Evolutionary conservation across 1,140 invertebrate genomes (phyloP).

Genomic region (Drosophila paulistorum): DNA sequence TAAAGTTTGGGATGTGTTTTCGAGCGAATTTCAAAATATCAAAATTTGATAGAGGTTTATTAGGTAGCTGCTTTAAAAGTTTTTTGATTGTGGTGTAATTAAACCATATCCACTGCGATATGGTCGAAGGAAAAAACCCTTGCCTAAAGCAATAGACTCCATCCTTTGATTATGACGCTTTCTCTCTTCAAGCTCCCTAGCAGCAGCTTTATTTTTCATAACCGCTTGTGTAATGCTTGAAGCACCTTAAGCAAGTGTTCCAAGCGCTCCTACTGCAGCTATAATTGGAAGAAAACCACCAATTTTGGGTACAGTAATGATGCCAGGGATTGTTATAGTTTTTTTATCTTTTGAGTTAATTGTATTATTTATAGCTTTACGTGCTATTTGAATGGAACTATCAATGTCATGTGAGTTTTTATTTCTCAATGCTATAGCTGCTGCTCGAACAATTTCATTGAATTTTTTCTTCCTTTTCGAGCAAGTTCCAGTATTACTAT

Average conservation of each 20-base stretch:
- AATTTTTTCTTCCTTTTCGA: background rate
- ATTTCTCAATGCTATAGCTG: background rate
- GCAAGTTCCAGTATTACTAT: background rate
- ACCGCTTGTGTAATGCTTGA: background rate
- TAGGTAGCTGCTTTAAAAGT: conserved; percentile 3
- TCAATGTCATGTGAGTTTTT: background rate
- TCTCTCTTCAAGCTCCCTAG: background rate
- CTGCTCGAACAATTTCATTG: background rate
- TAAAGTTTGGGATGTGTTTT: too few relatives aligned
- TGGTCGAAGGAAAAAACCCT: background rate
- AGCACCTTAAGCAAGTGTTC: background rate
- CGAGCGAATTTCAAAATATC: too few relatives aligned
- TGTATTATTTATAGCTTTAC: background rate
- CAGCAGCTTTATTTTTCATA: background rate
- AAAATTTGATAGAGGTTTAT: conserved; percentile 1
- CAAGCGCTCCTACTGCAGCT: background rate
- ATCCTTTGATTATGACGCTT: conserved; percentile 7
- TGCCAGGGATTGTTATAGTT: background rate
- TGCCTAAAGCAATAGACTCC: background rate
- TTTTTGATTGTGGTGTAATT: background rate
- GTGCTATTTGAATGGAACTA: background rate
- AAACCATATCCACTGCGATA: background rate
- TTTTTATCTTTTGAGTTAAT: background rate
- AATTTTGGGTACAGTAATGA: too few relatives aligned
- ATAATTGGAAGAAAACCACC: background rate